These are phyloP conservation scores for Diachrysia chrysitis DNA, from an alignment of 2,888 invertebrate species.

Conservation along the genomic window DNA sequence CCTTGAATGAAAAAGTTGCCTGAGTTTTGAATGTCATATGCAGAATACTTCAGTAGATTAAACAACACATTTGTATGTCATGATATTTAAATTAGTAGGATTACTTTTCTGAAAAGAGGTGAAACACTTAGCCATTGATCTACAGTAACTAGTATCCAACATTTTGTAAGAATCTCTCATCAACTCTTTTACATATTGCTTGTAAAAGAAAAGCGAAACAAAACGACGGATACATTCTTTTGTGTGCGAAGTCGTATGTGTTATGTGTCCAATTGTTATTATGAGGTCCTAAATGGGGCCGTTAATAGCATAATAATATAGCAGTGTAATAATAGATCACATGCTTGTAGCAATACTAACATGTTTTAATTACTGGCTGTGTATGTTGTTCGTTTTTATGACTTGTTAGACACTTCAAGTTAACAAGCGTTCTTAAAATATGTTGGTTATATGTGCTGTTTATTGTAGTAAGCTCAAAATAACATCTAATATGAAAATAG, in stretches of 20 bases:
- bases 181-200: neutral
- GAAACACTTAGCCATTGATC: neutral
- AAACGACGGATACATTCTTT: neutral
- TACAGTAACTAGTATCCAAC: neutral
- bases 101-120: neutral
- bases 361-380: neutral
- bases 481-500: neutral
- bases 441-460: neutral
- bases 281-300: neutral
- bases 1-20: no score
- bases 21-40: no score
- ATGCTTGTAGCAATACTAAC: neutral
- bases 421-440: neutral
- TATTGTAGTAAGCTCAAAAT: neutral
- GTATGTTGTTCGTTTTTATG: neutral
- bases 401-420: neutral
- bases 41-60: no score
- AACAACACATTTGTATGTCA: neutral
- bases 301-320: neutral
- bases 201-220: neutral
- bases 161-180: neutral
- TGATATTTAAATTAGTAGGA: neutral
- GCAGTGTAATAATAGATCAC: slow-evolving; percentile 8
- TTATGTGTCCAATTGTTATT: neutral
- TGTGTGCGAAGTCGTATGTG: neutral